A percentile compares a stretch with the other conserved stretches of the same genome.
Evolutionary conservation across 92 coral and sea anemone genomes (phyloP).

Genomic region (Actinernus sp.): DNA sequence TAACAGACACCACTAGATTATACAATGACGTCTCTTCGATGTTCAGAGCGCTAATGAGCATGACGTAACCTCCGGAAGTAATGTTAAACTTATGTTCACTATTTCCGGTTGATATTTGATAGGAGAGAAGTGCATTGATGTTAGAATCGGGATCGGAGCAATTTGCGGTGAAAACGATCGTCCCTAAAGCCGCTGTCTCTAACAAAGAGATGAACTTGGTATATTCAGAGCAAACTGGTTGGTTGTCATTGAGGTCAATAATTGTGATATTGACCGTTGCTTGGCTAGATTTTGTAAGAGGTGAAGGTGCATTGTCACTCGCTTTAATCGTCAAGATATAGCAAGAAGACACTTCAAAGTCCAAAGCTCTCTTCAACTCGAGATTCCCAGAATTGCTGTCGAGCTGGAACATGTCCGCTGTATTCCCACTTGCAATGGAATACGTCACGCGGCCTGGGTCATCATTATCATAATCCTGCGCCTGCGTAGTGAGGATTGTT

Average conservation of each 20-base stretch:
- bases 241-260: conserved; percentile 63
- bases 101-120: conserved; percentile 41
- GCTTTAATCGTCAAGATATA: conserved; percentile 47
- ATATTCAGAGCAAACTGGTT: conserved; percentile 33
- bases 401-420: conserved; percentile 46
- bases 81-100: conserved; percentile 48
- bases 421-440: conserved; percentile 56
- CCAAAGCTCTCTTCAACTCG: conserved; percentile 36
- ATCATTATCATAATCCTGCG: conserved; percentile 66
- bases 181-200: conserved; percentile 54
- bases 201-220: conserved; percentile 34
- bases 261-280: conserved; percentile 55
- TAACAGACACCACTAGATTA: conserved; percentile 53
- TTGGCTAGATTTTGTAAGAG: conserved; percentile 47
- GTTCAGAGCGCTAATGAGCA: conserved; percentile 25
- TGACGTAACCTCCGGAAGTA: conserved; percentile 52
- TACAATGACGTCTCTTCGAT: conserved; percentile 38
- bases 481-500: conserved; percentile 36
- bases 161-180: conserved; percentile 38
- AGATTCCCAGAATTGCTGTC: conserved; percentile 63
- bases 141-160: conserved; percentile 57
- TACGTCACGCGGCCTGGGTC: conserved; percentile 66
- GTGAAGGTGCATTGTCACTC: conserved; percentile 38
- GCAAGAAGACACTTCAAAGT: conserved; percentile 24
- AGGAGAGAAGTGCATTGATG: conserved; percentile 26